These are phyloP conservation scores for Lathronympha strigana DNA, from an alignment of 2,888 invertebrate species.

Conservation along the genomic window DNA sequence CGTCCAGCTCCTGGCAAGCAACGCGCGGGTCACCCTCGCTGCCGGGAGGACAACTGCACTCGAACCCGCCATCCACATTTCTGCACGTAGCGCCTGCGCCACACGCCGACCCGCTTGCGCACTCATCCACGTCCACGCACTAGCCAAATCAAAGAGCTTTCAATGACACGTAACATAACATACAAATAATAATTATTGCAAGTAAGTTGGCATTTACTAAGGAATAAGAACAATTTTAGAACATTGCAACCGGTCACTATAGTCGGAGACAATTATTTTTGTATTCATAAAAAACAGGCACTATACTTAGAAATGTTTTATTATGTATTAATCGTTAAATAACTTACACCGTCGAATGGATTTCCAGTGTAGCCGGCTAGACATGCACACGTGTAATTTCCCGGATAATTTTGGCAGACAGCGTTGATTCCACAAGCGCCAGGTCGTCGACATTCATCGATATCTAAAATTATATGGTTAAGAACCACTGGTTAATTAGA, in stretches of 20 bases:
- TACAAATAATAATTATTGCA: too few relatives aligned
- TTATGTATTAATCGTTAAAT: background rate
- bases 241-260: too few relatives aligned
- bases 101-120: conserved; percentile 88
- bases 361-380: conserved; percentile 93
- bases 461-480: conserved; percentile 85
- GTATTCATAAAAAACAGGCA: background rate
- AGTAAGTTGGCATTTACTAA: too few relatives aligned
- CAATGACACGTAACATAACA: background rate
- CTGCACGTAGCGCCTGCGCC: conserved; percentile 91
- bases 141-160: conserved; percentile 54
- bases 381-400: conserved; percentile 95
- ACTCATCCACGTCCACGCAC: conserved; percentile 95
- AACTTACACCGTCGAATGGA: conserved; percentile 84
- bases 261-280: too few relatives aligned
- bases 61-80: conserved; percentile 91
- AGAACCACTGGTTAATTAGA: too few relatives aligned
- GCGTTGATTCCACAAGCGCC: conserved; percentile 93
- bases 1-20: conserved; percentile 90
- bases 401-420: conserved; percentile 91
- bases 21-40: conserved; percentile 91
- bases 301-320: too few relatives aligned
- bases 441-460: conserved; percentile 93
- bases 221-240: too few relatives aligned
- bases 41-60: conserved; percentile 93